phyloP scores from a whole-genome alignment of 2,888 invertebrate species.

The Drosophila affinis region DNA sequence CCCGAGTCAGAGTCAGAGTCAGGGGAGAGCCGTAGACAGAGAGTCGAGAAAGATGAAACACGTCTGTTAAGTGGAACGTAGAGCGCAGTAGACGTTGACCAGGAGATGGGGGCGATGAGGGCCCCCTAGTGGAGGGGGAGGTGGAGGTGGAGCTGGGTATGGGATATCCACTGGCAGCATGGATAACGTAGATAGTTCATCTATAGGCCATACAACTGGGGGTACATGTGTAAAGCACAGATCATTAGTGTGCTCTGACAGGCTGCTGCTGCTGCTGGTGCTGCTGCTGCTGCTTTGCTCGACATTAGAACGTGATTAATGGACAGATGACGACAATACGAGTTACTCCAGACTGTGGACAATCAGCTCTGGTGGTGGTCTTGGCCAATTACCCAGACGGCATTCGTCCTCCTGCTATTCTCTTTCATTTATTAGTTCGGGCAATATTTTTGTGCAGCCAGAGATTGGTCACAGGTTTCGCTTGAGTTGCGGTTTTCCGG shows the following conservation, averaged over 20 bases:
- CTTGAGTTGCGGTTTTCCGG: constrained; percentile 63
- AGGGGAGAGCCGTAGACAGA: constrained; percentile 10
- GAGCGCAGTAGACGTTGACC: constrained; percentile 52
- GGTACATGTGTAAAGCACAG: constrained; percentile 73
- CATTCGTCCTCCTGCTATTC: constrained; percentile 11
- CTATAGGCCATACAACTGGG: constrained; percentile 36
- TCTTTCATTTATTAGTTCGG: constrained; percentile 29
- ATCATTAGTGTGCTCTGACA: constrained; percentile 70
- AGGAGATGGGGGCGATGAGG: constrained; percentile 8
- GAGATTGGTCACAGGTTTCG: constrained; percentile 73
- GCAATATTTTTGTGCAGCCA: constrained; percentile 25
- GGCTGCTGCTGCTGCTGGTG: constrained; percentile 44
- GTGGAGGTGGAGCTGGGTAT: too few relatives aligned
- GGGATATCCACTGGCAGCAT: neutral
- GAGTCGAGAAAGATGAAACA: constrained; percentile 61
- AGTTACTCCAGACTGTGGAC: constrained; percentile 34
- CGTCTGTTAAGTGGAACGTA: constrained; percentile 52
- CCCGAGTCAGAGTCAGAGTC: constrained; percentile 1
- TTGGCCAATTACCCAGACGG: constrained; percentile 46
- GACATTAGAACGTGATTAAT: constrained; percentile 61
- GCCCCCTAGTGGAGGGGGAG: too few relatives aligned
- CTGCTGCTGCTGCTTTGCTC: constrained; percentile 31
- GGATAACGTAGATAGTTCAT: constrained; percentile 25
- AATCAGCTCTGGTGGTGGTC: constrained; percentile 39
- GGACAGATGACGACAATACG: constrained; percentile 41